These are phyloP conservation scores for Propithecus coquereli DNA, from an alignment of 2,113 vertebrate species.

Conservation along the genomic window DNA sequence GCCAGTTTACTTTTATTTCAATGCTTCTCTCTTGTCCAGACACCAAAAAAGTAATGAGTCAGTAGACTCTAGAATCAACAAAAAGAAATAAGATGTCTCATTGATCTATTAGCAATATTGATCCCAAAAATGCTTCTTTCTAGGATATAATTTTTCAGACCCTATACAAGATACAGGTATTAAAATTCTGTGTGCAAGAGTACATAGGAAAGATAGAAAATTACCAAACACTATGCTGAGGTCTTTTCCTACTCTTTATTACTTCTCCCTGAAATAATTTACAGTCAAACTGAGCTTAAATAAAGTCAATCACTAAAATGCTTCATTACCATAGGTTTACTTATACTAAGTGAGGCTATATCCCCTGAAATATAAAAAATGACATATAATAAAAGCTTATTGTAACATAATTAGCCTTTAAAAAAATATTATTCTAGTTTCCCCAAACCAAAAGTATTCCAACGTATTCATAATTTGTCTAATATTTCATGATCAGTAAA, in stretches of 20 bases:
- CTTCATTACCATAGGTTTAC: background rate
- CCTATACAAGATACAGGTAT: background rate
- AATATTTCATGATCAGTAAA: background rate
- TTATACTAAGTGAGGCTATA: background rate
- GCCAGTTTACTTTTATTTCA: slow-evolving; percentile 64
- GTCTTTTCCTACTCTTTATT: background rate
- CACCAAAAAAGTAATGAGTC: slow-evolving; percentile 62
- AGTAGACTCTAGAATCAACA: slow-evolving; percentile 62
- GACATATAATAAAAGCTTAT: background rate
- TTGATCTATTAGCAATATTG: background rate
- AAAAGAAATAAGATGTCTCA: slow-evolving; percentile 40
- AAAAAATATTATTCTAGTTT: background rate
- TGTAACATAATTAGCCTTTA: background rate
- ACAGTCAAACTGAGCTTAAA: background rate
- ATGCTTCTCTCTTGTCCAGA: slow-evolving; percentile 63
- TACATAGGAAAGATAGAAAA: background rate
- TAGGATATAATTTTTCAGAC: background rate
- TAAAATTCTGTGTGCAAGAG: background rate
- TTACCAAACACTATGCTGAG: background rate
- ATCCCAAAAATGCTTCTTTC: slow-evolving; percentile 33
- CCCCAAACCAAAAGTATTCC: background rate
- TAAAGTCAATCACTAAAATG: background rate
- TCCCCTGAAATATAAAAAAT: background rate
- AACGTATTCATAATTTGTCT: background rate
- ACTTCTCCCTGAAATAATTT: background rate